Base-by-base conservation (phyloP, 2,888 invertebrate genomes). In the Meteorus colon region DNA sequence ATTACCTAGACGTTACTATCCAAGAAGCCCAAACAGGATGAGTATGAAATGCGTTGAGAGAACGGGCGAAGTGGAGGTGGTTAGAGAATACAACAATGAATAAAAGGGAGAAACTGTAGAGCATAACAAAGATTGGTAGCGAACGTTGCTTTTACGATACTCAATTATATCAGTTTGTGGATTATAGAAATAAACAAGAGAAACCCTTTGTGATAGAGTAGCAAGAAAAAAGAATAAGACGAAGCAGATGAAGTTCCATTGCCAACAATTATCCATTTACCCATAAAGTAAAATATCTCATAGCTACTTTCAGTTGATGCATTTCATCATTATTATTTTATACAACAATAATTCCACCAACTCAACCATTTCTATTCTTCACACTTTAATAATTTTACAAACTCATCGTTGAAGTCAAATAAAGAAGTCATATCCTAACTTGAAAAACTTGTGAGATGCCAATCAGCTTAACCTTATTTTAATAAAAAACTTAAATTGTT, bases 81-180 rank as follows among this genome's bases (percentile, higher is more conserved):
- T 1, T 45, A 8, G 14, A 48, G 48, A 16, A 14, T n/a, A 55
- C 5, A 16, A 48, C 4, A 19, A 55, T 55, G 19, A 19, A 55
- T 2, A 19, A 19, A 55, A 55, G 19, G 19, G 41, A 41, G 41
- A 41, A 41, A 41, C 55, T 55, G 19, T 55, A 19, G 55, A 55
- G 10, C 19, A 55, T 55, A 19, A 55, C 19, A 55, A 19, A 19
- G 2, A 55, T 55, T 55, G 5, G 19, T 8, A 55, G 4, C 19
- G 55, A 55, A 6, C 1, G 19, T n/a, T 19, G 31, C 62, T 27
- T 62, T 62, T 14, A 4, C 29, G 6, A 31, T 29, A 8, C 16
- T 62, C 59, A 62, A 62, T 62, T 62, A 62, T 62, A 62, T 62
- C 62, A 62, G 62, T 62, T 62, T 4, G 62, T 16, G 14, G 6